These are phyloP conservation scores for Actenoides hombroni DNA, from an alignment of 2,113 vertebrate species.

Conservation along the genomic window DNA sequence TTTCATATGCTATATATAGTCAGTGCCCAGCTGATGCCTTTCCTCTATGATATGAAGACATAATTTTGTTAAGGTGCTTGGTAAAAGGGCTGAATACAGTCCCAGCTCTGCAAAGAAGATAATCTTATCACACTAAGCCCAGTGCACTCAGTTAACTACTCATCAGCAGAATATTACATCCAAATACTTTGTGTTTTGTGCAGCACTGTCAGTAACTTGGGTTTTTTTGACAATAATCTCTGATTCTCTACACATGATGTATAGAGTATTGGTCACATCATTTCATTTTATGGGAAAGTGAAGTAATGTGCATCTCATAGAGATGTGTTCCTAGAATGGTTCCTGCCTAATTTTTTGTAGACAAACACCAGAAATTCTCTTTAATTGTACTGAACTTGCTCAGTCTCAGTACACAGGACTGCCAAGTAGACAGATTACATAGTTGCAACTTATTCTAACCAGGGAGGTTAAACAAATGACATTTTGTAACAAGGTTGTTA, in stretches of 20 bases:
- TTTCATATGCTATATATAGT: background rate
- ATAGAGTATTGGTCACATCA: background rate
- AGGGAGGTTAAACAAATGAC: background rate
- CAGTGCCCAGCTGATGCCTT: background rate
- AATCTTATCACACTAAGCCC: background rate
- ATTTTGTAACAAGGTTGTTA: background rate
- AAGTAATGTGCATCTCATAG: background rate
- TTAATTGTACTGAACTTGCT: background rate
- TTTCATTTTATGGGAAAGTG: background rate
- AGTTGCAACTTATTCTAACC: background rate
- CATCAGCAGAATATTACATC: background rate
- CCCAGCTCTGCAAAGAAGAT: background rate
- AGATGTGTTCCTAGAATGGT: background rate
- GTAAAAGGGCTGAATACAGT: background rate
- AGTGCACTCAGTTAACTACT: background rate
- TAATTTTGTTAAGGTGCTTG: background rate
- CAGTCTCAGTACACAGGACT: background rate
- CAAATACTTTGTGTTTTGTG: background rate
- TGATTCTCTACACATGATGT: background rate
- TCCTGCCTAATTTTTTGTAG: background rate
- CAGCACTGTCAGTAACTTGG: background rate
- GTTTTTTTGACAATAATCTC: background rate
- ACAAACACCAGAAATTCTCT: background rate
- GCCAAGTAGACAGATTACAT: background rate
- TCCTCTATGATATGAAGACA: background rate